phyloP scores from a whole-genome alignment of 2,888 invertebrate species.

The Dryadula phaetusa region DNA sequence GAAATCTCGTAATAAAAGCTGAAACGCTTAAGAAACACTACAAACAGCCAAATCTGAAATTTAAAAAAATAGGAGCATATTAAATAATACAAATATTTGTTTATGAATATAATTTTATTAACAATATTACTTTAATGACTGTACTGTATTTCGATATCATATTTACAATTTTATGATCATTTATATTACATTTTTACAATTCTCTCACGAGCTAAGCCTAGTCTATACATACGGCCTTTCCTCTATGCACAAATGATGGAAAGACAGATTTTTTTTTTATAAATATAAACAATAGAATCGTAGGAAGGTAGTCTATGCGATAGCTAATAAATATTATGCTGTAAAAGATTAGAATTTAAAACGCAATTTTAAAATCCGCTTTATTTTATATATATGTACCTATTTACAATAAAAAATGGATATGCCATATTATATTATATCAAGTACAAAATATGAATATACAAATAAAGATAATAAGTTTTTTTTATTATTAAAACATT shows the following conservation, averaged over 20 bases:
- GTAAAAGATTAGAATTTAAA: constrained; percentile 25
- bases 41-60: neutral
- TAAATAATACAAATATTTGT: constrained; percentile 68
- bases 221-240: constrained; percentile 41
- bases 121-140: constrained; percentile 84
- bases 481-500: no score
- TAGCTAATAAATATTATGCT: constrained; percentile 30
- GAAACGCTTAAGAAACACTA: no score
- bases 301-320: constrained; percentile 1
- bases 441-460: neutral
- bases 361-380: no score
- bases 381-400: neutral
- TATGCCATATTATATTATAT: neutral
- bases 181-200: constrained; percentile 81
- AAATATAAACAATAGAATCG: constrained; percentile 26
- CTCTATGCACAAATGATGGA: constrained; percentile 40
- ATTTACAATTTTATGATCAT: constrained; percentile 79
- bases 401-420: neutral
- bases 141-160: constrained; percentile 80
- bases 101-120: constrained; percentile 85
- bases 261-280: constrained; percentile 25
- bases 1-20: no score
- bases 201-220: constrained; percentile 63
- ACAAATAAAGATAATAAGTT: neutral
- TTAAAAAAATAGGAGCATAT: neutral